These are phyloP conservation scores for Columba janthina DNA, from an alignment of 2,113 vertebrate genomes.

Conservation along the genomic window DNA sequence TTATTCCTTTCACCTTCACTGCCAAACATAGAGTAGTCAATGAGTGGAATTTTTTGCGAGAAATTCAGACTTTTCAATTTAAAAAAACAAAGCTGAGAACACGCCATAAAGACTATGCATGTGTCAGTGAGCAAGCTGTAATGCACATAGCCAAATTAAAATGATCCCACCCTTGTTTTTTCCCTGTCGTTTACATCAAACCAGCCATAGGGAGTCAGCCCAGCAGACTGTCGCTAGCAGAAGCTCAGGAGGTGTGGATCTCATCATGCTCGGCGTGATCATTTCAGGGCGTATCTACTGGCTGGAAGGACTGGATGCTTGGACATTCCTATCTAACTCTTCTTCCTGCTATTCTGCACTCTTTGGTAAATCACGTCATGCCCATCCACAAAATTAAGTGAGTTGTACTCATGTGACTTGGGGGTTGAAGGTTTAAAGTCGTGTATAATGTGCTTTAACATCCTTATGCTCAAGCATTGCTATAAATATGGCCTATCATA, in stretches of 20 bases:
- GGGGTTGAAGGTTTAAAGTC: background rate
- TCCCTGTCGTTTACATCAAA: background rate
- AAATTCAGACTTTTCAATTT: slow-evolving; percentile 36
- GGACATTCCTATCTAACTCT: background rate
- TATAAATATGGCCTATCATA: accelerated
- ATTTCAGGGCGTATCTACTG: background rate
- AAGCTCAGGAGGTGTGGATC: background rate
- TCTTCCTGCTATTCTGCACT: background rate
- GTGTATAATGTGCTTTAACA: background rate
- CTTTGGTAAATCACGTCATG: background rate
- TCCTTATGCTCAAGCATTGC: background rate
- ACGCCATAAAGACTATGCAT: background rate
- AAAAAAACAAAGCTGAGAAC: slow-evolving; percentile 25
- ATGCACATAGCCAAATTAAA: background rate
- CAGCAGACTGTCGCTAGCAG: background rate
- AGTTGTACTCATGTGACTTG: background rate
- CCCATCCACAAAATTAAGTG: background rate
- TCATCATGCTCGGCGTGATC: background rate
- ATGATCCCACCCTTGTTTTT: background rate
- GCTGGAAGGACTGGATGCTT: background rate
- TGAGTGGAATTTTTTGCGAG: slow-evolving; percentile 28
- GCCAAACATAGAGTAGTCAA: slow-evolving; percentile 52
- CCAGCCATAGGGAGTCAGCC: background rate
- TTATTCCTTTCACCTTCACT: slow-evolving; percentile 2
- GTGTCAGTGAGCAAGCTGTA: background rate